Base-by-base conservation (phyloP, 2,888 invertebrate genomes). In the Sylvicola cinctus region DNA sequence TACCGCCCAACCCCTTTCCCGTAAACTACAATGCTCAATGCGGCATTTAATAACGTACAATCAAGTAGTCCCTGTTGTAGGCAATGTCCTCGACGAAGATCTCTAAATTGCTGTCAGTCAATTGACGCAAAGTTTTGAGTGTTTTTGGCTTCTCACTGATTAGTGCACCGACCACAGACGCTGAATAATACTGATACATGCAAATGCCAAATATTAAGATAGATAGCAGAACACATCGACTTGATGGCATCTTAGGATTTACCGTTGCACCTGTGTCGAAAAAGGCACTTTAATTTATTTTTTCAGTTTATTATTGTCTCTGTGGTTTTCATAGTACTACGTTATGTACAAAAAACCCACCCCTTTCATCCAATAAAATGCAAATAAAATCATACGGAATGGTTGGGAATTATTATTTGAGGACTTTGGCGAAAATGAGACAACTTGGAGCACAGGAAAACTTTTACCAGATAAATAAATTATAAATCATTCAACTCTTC, bases 151-250 rank as follows among this genome's bases (percentile, higher is more conserved):
- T 61, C 36, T 70, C 68, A 47, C 66, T 62, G 25, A 76, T 51
- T 36, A 74, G 47, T 0, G 70, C 66, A 1, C 75, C 73, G 2
- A 75, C 73, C 32, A 76, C 68, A 32, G 68, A 69, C 2, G 72
- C 75, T 29, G 73, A 74, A 49, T 75, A 76, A 49, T 72, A 75
- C 46, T 74, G 74, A 49, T 70, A 74, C 30, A 74, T 52, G 13
- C 68, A 60, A 39, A 73, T 59, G 0, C 70, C 60, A 48, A 70
- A 71, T 2, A 71, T 34, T 31, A 68, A 59, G 2, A 63, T 61
- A 2, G 61, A 58, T 34, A 69, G 58, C 3, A 65, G 54, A 16
- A 67, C 52, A 29, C 68, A 51, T 38, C 68, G 64, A 3, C 66
- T 59, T 1, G 72, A 63, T 15, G 60, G 52, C 2, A 63, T 51